phyloP scores from a whole-genome alignment of 1,140 invertebrate species.

The Meteorus sp. region DNA sequence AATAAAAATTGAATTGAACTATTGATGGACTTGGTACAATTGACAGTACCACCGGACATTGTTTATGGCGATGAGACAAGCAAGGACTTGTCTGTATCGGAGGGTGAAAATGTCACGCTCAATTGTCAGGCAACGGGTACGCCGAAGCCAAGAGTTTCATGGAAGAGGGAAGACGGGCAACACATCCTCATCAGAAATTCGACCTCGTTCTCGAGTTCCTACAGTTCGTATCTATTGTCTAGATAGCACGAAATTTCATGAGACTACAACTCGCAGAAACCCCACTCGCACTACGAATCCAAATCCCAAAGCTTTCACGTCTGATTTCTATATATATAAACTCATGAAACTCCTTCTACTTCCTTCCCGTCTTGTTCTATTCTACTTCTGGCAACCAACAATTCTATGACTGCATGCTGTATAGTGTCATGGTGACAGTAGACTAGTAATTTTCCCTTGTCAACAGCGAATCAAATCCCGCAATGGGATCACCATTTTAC shows the following conservation, averaged over 20 bases:
- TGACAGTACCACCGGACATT: constrained; percentile 74
- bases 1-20: no score
- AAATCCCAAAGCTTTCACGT: constrained; percentile 21
- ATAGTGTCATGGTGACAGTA: no score
- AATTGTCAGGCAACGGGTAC: constrained; percentile 76
- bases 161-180: constrained; percentile 72
- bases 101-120: constrained; percentile 81
- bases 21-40: no score
- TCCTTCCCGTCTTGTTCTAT: no score
- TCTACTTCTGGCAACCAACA: no score
- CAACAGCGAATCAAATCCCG: constrained; percentile 26
- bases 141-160: constrained; percentile 70
- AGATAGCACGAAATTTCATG: constrained; percentile 15
- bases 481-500: constrained; percentile 23
- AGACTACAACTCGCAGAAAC: not conserved
- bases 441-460: constrained; percentile 28
- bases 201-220: constrained; percentile 35
- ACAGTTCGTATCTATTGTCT: constrained; percentile 28
- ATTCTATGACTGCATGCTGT: no score
- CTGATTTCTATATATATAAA: not conserved
- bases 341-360: not conserved
- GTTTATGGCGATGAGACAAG: constrained; percentile 70
- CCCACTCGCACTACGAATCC: no score
- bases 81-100: constrained; percentile 74
- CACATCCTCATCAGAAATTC: constrained; percentile 69